Evolutionary conservation across 2,113 vertebrate species (phyloP).

Genomic region (Talpa occidentalis): DNA sequence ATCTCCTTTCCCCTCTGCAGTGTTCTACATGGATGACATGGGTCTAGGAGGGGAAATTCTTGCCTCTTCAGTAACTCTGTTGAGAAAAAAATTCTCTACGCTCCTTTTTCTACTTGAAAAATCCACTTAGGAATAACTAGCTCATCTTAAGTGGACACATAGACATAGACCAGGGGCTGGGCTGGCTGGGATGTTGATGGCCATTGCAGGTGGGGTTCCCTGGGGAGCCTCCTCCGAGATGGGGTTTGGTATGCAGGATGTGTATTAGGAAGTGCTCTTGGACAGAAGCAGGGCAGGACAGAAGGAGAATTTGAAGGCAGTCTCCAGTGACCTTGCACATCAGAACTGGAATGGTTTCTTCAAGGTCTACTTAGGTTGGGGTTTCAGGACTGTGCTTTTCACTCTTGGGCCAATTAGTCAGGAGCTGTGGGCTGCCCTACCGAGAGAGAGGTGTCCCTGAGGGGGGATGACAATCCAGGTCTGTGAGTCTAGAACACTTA

Average conservation of each 20-base stretch:
- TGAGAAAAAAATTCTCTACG: background rate
- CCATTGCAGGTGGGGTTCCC: rapidly evolving
- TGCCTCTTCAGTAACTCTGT: background rate
- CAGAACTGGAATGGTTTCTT: background rate
- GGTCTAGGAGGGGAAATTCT: too few species aligned
- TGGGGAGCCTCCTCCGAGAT: rapidly evolving
- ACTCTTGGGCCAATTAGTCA: rapidly evolving
- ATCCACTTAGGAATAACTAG: background rate
- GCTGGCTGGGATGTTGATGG: background rate
- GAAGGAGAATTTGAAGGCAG: background rate
- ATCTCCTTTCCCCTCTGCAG: too few species aligned
- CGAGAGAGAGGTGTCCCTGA: background rate
- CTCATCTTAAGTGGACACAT: background rate
- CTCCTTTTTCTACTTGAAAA: background rate
- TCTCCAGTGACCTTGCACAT: background rate
- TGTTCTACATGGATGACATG: rapidly evolving
- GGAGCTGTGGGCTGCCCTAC: rapidly evolving
- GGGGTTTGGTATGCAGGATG: background rate
- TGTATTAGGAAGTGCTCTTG: background rate
- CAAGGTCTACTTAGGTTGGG: background rate
- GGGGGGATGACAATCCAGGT: background rate
- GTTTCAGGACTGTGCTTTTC: background rate
- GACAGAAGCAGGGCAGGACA: background rate
- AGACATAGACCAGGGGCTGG: background rate
- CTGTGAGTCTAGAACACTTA: background rate